Percentiles rank a stretch among this genome's conserved stretches.
Conservation (phyloP, 2,888 invertebrate species). For the Thalpophila matura region DNA sequence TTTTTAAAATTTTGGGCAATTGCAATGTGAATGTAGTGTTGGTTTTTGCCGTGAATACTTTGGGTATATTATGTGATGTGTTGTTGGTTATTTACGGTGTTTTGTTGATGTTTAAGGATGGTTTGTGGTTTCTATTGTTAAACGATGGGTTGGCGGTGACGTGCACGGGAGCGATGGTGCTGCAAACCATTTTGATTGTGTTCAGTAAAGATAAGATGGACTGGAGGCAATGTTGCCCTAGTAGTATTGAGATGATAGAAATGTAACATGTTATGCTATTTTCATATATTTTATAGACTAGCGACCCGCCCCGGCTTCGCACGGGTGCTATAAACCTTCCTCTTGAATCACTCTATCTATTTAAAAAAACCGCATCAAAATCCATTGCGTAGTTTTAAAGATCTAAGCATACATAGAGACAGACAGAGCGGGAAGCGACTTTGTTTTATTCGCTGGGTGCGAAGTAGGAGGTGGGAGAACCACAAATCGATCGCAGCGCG, state of each 20-base stretch:
- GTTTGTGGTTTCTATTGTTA: not conserved
- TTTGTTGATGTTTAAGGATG: constrained; percentile 3
- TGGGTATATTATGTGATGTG: constrained; percentile 22
- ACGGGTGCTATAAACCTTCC: no score
- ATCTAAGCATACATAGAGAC: no score
- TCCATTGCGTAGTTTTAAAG: no score
- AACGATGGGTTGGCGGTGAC: constrained; percentile 2
- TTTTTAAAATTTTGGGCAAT: not conserved
- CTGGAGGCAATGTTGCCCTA: constrained; percentile 10
- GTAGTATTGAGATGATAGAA: constrained; percentile 5
- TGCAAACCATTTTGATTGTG: constrained; percentile 25
- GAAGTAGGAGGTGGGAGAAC: no score
- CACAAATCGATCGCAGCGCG: no score
- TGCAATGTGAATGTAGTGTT: constrained; percentile 3
- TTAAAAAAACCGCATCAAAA: no score
- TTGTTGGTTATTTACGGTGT: constrained; percentile 27
- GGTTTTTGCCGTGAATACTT: constrained; percentile 17
- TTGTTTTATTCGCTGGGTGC: no score
- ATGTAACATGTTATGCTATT: constrained; percentile 11
- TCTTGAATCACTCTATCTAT: no score
- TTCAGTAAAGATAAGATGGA: constrained; percentile 15
- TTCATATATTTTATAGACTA: no score
- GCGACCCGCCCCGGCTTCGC: no score
- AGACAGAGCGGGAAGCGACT: no score
- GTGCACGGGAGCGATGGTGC: not conserved